Evolutionary conservation across 2,888 invertebrate species (phyloP), one percentile per base, ranked within the genome.

Genomic region (Xestia xanthographa): DNA sequence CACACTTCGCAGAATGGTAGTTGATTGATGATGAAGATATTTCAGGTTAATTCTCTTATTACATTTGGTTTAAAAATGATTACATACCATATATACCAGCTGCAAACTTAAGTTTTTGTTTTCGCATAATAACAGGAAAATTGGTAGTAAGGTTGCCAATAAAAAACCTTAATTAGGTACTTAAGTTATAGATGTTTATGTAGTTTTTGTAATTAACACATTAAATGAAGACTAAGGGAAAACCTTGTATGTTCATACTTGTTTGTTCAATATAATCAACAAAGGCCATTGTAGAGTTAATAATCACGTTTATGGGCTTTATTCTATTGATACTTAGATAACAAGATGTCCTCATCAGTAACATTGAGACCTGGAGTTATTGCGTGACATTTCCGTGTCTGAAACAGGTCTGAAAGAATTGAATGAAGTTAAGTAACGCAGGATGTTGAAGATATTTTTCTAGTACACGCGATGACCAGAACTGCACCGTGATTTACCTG

Each of bases 341-440:
- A 70, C 76, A 69, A 71, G 71, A 74, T 76, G 62, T 85, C 67
- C 50, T 77, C 60, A 71, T 72, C 63, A 75, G 68, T n/a, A 75
- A 41, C 75, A 82, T 73, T 79, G 75, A 75, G n/a, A 71, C 65
- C 48, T 71, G 26, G 58, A 66, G 58, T 38, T 65, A 58, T 78
- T 65, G 43, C 62, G 56, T 83, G 43, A 71, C 26, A 75, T 80
- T 86, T 86, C 81, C 84, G 58, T 74, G 43, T 77, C 58, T 81
- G 68, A 85, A 72, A 75, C 65, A 70, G 63, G n/a, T 45, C 22
- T 58, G 22, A 38, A 50, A 62, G 29, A 60, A 63, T 17, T n/a
- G n/a, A 63, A 63, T 41, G 50, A 69, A 63, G 45, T 78, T 63
- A 56, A 38, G 53, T 69, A 76, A 79, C 48, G 5, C 43, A 73